A percentile compares a stretch with the other conserved stretches of the same genome.
phyloP scores from a whole-genome alignment of 1,140 invertebrate genomes.

The Drosophila sulfurigaster region DNA sequence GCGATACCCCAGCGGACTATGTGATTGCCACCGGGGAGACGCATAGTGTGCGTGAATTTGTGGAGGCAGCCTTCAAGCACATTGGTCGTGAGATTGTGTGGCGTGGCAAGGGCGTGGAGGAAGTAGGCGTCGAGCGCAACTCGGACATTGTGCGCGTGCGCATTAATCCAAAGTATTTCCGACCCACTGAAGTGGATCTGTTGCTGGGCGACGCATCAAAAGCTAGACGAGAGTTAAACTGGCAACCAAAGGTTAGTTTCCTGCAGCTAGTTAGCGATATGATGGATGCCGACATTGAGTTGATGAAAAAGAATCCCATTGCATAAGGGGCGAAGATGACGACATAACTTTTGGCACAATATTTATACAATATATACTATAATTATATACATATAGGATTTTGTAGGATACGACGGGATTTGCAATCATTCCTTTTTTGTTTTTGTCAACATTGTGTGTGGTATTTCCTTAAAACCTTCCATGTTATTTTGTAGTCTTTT shows the following conservation, averaged over 20 bases:
- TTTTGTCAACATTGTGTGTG: conserved; percentile 40
- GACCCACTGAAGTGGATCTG: conserved; percentile 98
- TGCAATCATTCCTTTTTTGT: conserved; percentile 68
- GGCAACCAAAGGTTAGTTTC: conserved; percentile 95
- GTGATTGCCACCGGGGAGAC: conserved; percentile 98
- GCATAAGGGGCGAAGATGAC: conserved; percentile 86
- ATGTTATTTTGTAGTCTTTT: conserved; percentile 55
- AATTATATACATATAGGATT: conserved; percentile 44
- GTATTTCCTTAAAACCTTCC: conserved; percentile 28
- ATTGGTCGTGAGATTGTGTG: conserved; percentile 92
- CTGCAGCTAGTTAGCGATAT: conserved; percentile 96
- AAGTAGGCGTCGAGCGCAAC: conserved; percentile 94
- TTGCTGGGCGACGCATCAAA: conserved; percentile 96
- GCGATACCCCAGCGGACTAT: conserved; percentile 96
- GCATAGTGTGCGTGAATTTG: conserved; percentile 98
- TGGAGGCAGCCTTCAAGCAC: conserved; percentile 94
- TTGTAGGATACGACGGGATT: conserved; percentile 45
- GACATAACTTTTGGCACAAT: conserved; percentile 60
- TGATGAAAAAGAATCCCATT: conserved; percentile 97
- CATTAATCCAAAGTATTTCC: conserved; percentile 97
- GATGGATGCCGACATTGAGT: conserved; percentile 95
- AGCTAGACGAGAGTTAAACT: conserved; percentile 93
- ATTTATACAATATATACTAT: conserved; percentile 35
- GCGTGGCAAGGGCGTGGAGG: conserved; percentile 94
- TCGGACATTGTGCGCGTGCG: conserved; percentile 93